phyloP scores from a whole-genome alignment of 2,888 invertebrate species.

The Byasa hedistus region DNA sequence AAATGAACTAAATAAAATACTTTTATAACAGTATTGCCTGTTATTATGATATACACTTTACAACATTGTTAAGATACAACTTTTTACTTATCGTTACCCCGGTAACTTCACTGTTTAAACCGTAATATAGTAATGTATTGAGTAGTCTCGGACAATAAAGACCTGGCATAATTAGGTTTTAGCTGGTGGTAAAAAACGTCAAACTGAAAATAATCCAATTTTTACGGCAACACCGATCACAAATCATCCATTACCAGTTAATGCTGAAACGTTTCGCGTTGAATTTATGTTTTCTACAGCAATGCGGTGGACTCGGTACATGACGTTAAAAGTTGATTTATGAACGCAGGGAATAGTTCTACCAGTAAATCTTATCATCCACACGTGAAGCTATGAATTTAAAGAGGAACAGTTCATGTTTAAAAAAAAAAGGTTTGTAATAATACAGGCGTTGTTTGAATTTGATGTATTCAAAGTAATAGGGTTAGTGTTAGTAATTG shows the following conservation, averaged over 20 bases:
- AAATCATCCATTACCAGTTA: constrained; percentile 4
- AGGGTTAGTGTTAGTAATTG: no score
- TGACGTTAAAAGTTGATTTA: constrained; percentile 12
- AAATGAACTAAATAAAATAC: no score
- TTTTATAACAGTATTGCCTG: no score
- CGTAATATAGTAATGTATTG: no score
- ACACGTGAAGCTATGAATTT: background rate
- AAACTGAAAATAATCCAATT: background rate
- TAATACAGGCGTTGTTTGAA: no score
- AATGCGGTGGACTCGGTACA: constrained; percentile 8
- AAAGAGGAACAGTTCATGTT: background rate
- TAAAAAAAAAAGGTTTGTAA: background rate
- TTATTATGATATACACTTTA: no score
- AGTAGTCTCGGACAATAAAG: no score
- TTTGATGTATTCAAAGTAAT: no score
- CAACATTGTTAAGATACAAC: no score
- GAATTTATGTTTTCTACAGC: constrained; percentile 16
- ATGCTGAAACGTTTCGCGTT: background rate
- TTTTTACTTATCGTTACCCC: no score
- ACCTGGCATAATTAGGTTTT: no score
- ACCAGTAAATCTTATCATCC: background rate
- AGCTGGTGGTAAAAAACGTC: background rate
- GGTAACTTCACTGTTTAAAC: no score
- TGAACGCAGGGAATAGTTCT: background rate
- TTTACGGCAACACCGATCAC: background rate